Conservation (phyloP, 2,888 invertebrate species). For the Hirudinaria manillensis region DNA sequence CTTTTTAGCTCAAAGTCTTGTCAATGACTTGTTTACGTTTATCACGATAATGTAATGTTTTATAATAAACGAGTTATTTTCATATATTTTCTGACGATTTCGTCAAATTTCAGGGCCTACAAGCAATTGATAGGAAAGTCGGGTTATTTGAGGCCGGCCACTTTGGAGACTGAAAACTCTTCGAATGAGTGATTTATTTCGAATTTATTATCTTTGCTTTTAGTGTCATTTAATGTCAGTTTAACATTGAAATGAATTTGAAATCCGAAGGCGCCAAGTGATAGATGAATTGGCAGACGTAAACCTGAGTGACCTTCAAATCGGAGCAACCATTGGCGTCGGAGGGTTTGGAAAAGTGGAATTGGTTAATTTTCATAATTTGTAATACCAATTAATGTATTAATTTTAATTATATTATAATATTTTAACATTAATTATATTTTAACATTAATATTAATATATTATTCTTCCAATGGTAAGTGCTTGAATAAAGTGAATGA, state of each 20-base stretch:
- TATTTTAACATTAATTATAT: no score
- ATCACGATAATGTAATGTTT: neutral
- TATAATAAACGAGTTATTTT: neutral
- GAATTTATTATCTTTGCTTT: neutral
- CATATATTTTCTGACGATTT: neutral
- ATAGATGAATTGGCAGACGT: neutral
- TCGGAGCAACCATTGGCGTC: slow-evolving; percentile 89
- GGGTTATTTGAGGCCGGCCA: slow-evolving; percentile 23
- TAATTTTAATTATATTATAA: no score
- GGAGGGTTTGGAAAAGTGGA: slow-evolving; percentile 98
- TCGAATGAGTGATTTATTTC: neutral
- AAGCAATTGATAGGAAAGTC: slow-evolving; percentile 28
- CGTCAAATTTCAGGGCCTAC: slow-evolving; percentile 18
- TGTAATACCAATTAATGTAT: no score
- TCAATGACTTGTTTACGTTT: neutral
- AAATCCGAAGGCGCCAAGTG: neutral
- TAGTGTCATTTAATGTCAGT: neutral
- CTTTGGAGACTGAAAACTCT: neutral
- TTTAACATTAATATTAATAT: no score
- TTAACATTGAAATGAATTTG: neutral
- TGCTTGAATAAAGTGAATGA: no score
- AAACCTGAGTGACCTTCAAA: slow-evolving; percentile 65
- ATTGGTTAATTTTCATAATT: slow-evolving; percentile 59
- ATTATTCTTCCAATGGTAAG: no score
- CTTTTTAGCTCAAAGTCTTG: neutral